A percentile compares a stretch with the other conserved stretches of the same genome.
These are phyloP conservation scores for Drosophila kikkawai DNA, from an alignment of 1,140 invertebrate species.

Conservation along the genomic window DNA sequence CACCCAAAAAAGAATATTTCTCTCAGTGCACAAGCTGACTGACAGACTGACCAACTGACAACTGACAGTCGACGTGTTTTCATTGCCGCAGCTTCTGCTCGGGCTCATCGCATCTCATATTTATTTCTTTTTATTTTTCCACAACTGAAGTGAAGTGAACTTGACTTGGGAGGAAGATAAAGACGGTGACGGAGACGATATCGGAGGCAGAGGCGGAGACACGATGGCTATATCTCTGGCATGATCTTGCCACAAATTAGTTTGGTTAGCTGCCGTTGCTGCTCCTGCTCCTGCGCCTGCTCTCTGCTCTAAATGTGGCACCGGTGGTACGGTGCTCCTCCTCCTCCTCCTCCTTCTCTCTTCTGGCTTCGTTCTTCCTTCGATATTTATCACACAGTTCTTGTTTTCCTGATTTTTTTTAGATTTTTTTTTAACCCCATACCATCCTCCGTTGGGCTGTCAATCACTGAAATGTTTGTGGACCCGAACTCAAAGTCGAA, in stretches of 20 bases:
- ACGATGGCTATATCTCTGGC: slow-evolving; percentile 78
- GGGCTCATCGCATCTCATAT: slow-evolving; percentile 60
- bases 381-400: slow-evolving; percentile 29
- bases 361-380: neutral
- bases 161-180: slow-evolving; percentile 21
- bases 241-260: slow-evolving; percentile 83
- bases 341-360: neutral
- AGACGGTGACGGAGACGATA: slow-evolving; percentile 8
- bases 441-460: slow-evolving; percentile 40
- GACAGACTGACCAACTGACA: slow-evolving; percentile 35
- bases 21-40: slow-evolving; percentile 26
- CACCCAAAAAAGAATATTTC: neutral
- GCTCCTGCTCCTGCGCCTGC: slow-evolving; percentile 1
- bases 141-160: slow-evolving; percentile 34
- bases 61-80: slow-evolving; percentile 58
- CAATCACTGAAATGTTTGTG: slow-evolving; percentile 62
- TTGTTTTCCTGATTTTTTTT: slow-evolving; percentile 14
- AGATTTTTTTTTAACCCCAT: slow-evolving; percentile 2
- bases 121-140: slow-evolving; percentile 10
- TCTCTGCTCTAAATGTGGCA: slow-evolving; percentile 57
- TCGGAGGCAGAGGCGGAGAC: slow-evolving; percentile 13
- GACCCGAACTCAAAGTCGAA: slow-evolving; percentile 56
- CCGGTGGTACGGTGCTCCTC: slow-evolving; percentile 32
- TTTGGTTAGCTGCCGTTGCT: slow-evolving; percentile 78
- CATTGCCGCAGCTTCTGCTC: slow-evolving; percentile 72